Conservation (phyloP, 2,113 vertebrate genomes). For the Conger conger region DNA sequence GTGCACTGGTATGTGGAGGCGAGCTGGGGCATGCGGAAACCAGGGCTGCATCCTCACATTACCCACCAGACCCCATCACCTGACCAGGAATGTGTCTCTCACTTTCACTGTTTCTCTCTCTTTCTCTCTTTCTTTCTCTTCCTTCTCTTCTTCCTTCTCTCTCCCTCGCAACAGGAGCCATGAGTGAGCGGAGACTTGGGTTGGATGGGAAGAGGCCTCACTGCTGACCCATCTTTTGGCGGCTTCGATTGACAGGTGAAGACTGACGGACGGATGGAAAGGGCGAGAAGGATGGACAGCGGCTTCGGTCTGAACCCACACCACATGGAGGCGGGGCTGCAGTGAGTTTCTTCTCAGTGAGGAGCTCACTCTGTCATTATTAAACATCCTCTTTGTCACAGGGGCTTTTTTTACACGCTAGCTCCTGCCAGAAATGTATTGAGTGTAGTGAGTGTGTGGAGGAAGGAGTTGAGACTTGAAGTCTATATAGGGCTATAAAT, state of each 20-base stretch:
- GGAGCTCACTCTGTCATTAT: too few relatives aligned
- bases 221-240: background rate
- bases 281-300: constrained; percentile 22
- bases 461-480: background rate
- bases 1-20: background rate
- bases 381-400: too few relatives aligned
- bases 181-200: background rate
- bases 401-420: background rate
- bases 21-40: background rate
- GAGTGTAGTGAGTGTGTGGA: background rate
- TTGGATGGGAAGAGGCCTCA: background rate
- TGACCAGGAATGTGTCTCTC: background rate
- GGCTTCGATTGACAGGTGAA: background rate
- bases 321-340: constrained; percentile 23
- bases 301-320: background rate
- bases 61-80: background rate
- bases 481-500: background rate
- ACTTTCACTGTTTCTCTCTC: background rate
- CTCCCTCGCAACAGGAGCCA: background rate
- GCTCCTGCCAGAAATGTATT: background rate
- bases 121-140: background rate
- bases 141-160: background rate
- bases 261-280: background rate
- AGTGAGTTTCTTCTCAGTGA: background rate
- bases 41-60: background rate